Conservation (phyloP, 2,113 vertebrate genomes). For the Cryptomyrus ogoouensis region DNA sequence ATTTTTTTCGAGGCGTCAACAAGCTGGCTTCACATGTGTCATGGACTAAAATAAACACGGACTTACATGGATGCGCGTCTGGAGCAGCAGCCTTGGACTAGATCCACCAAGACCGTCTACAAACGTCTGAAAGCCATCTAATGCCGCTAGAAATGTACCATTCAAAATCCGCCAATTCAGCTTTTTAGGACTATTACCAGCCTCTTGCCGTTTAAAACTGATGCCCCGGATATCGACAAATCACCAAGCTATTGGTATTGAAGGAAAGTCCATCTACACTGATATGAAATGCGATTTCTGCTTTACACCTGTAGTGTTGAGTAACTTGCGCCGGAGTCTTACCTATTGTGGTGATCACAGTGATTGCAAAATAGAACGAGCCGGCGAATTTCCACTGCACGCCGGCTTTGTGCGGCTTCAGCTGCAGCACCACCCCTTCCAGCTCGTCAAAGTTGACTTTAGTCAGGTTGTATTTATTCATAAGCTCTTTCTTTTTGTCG, state of each 20-base stretch:
- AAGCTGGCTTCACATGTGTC: neutral
- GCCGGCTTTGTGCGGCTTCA: slow-evolving; percentile 89
- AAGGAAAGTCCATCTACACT: neutral
- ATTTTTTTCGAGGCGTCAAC: neutral
- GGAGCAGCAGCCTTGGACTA: neutral
- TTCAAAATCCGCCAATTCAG: too few species aligned
- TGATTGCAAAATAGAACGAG: slow-evolving; percentile 96
- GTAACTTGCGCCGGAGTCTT: slow-evolving; percentile 29
- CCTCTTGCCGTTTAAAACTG: neutral
- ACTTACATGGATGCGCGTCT: neutral
- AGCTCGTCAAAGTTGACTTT: slow-evolving; percentile 69
- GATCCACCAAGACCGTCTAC: neutral
- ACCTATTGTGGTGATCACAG: slow-evolving; percentile 96
- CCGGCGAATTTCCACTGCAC: slow-evolving; percentile 90
- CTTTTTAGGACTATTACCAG: neutral
- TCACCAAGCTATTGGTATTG: neutral
- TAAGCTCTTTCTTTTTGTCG: slow-evolving; percentile 61
- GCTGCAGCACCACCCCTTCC: slow-evolving; percentile 78
- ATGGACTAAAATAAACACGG: neutral
- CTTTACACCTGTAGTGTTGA: neutral
- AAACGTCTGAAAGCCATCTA: neutral
- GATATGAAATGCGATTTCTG: neutral
- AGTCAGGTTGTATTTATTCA: slow-evolving; percentile 78
- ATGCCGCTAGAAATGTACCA: neutral
- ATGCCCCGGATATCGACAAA: neutral